Base-by-base conservation (phyloP, 1,140 invertebrate genomes). In the Ephestia elutella region DNA sequence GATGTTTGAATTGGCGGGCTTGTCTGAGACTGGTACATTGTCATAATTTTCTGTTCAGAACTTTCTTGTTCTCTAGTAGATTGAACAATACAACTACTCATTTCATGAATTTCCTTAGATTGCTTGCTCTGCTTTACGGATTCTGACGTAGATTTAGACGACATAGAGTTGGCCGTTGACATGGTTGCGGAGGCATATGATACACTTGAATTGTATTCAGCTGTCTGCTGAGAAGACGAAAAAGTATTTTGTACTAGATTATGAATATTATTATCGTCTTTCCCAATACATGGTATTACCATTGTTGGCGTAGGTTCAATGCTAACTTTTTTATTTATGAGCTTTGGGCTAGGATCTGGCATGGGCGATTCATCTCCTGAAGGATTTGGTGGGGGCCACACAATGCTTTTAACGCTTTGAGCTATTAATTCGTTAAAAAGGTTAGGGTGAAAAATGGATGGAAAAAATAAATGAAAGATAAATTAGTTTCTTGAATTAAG, bases 351-450 rank as follows among this genome's bases (percentile, higher is more conserved):
- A 28, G 57, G 17, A 62, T 85, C 76, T 57, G 55, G 49, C 60
- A 81, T 73, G 53, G 74, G 75, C 59, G 75, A 75, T 74, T 88
- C 86, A 62, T 89, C 86, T 67, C 87, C 86, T 57, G 80, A 77
- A 49, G 80, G 80, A 73, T 83, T 89, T 58, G 78, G 75, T 65
- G 92, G 91, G 65, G 92, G 92, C 92, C 92, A 93, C 72, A 91
- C 89, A 83, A 93, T 89, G 78, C 89, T 91, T 87, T 90, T 90
- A 49, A 90, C 81, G 79, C 83, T 87, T 82, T 89, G 88, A 62
- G 71, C 89, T 90, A 73, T 86, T 87, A 81, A 78, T 70, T 62
- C 62, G 57, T 68, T 73, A 56, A 71, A 75, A 63, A 66, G 66
- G 71, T 63, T 48, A 57, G 72, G 69, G 78, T n/a, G n/a, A 70